A percentile compares a stretch with the other conserved stretches of the same genome.
phyloP scores from a whole-genome alignment of 64 coral and sea anemone genomes.

The Montipora cactus region DNA sequence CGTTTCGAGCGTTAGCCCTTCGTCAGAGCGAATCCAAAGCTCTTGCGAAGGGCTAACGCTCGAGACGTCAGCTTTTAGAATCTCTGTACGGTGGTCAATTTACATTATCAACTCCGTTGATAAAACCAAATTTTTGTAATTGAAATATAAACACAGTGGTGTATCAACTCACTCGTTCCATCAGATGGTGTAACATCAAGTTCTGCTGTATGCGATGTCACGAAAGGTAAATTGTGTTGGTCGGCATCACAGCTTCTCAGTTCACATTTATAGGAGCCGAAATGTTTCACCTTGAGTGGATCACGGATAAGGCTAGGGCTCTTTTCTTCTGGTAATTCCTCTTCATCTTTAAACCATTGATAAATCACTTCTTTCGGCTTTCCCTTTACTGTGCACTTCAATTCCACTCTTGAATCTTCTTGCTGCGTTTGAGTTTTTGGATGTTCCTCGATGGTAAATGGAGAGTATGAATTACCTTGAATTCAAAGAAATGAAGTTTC shows the following conservation, averaged over 20 bases:
- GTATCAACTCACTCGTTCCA: neutral
- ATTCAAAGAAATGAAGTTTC: neutral
- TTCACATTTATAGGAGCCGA: conserved; percentile 1
- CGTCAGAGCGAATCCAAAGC: no score
- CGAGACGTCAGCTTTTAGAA: no score
- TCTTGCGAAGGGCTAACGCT: no score
- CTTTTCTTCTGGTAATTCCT: neutral
- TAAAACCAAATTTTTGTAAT: no score
- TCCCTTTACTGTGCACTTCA: neutral
- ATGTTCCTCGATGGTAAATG: neutral
- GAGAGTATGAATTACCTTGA: neutral
- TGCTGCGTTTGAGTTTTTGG: neutral
- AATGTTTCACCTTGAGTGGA: neutral
- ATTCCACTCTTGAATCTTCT: conserved; percentile 1
- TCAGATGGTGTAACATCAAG: conserved; percentile 3
- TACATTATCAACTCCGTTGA: no score
- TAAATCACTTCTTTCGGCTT: neutral
- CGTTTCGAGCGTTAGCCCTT: no score
- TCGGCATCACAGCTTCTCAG: no score
- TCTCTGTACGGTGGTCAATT: no score
- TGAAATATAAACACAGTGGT: no score
- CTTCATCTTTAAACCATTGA: conserved; percentile 14
- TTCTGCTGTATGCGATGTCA: neutral
- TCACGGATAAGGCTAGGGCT: neutral
- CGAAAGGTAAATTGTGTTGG: neutral